phyloP scores from a whole-genome alignment of 2,888 invertebrate genomes.

The Drosophila paranaensis region DNA sequence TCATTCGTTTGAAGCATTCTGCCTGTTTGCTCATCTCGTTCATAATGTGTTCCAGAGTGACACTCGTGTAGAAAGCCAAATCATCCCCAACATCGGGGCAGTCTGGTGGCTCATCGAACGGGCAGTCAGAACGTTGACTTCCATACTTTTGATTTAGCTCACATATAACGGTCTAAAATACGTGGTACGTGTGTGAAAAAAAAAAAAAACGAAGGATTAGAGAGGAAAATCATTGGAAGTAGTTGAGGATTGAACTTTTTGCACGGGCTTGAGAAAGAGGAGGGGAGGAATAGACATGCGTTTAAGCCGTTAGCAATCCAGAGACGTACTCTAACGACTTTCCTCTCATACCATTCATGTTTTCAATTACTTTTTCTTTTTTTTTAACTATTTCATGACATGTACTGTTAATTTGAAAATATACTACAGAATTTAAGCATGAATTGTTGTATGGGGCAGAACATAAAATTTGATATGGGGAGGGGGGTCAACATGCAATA shows the following conservation, averaged over 20 bases:
- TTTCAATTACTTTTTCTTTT: neutral
- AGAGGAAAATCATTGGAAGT: constrained; percentile 63
- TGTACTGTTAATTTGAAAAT: constrained; percentile 47
- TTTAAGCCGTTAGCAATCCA: constrained; percentile 32
- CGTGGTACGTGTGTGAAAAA: constrained; percentile 4
- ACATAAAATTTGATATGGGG: constrained; percentile 1
- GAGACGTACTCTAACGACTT: constrained; percentile 50
- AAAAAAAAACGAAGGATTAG: constrained; percentile 36
- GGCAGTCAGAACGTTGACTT: constrained; percentile 51
- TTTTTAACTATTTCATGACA: constrained; percentile 8
- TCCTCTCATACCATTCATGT: constrained; percentile 40
- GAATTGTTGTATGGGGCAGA: constrained; percentile 11
- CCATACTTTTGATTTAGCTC: constrained; percentile 60
- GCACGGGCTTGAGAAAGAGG: constrained; percentile 36
- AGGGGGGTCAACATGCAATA: constrained; percentile 41
- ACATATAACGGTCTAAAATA: constrained; percentile 65
- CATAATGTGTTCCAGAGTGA: constrained; percentile 78
- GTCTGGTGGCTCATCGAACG: constrained; percentile 58
- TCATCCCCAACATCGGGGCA: constrained; percentile 73
- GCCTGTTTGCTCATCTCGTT: constrained; percentile 73
- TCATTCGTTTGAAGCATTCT: constrained; percentile 56
- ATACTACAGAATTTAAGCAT: constrained; percentile 43
- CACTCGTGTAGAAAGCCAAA: constrained; percentile 75
- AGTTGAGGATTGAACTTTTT: constrained; percentile 33
- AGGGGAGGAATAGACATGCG: constrained; percentile 29